Conservation (phyloP, 2,888 invertebrate species). For the Lottia scabra region DNA sequence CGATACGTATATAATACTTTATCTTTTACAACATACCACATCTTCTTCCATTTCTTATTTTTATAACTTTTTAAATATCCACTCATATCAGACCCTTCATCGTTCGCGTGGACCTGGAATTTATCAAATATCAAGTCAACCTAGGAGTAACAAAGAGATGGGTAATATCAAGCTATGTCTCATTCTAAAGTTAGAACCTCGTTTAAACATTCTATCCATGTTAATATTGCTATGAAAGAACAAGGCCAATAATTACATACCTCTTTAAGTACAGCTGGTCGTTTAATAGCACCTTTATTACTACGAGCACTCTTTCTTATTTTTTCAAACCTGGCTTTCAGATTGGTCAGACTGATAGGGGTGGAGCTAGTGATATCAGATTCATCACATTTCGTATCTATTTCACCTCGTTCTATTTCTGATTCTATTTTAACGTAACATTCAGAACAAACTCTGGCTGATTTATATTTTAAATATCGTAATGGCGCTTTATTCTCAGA, state of each 20-base stretch:
- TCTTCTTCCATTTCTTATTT: conserved; percentile 71
- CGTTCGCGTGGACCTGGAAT: conserved; percentile 72
- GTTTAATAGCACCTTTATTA: conserved; percentile 32
- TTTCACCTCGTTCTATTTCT: conserved; percentile 13
- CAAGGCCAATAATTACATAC: conserved; percentile 30
- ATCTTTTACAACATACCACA: conserved; percentile 75
- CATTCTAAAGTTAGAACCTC: neutral
- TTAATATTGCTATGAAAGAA: neutral
- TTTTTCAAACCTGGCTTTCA: conserved; percentile 47
- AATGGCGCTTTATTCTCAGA: conserved; percentile 74
- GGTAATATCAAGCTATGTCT: too few relatives aligned
- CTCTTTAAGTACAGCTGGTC: conserved; percentile 64
- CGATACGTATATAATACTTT: conserved; percentile 69
- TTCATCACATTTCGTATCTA: conserved; percentile 14
- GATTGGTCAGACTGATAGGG: conserved; percentile 34
- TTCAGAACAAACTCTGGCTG: conserved; percentile 73
- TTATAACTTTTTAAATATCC: conserved; percentile 71
- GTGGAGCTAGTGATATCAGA: neutral
- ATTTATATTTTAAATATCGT: conserved; percentile 71
- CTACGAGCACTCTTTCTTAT: conserved; percentile 45
- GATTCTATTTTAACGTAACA: conserved; percentile 70
- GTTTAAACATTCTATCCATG: neutral
- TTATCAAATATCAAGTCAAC: neutral
- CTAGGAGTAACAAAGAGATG: too few relatives aligned
- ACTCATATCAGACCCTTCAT: conserved; percentile 72